Evolutionary conservation across 37 sponge, comb jelly and placozoan species (phyloP).

Genomic region (Crambe crambe): DNA sequence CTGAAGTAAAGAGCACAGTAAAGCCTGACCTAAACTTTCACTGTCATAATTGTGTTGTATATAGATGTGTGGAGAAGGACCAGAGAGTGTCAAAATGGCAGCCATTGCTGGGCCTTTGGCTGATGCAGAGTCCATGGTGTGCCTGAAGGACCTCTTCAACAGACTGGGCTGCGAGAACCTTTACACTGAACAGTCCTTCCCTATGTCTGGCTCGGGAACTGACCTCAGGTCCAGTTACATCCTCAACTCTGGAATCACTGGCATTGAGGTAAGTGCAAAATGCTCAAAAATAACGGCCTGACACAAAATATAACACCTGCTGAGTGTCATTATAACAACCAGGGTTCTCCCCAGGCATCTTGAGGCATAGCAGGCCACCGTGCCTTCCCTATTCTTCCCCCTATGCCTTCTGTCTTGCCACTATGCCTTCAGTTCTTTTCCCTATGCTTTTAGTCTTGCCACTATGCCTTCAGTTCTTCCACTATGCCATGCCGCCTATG

Average conservation of each 20-base stretch:
- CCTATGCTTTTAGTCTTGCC: background rate
- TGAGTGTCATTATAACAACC: too few species aligned
- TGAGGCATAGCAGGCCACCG: too few species aligned
- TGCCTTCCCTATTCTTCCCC: too few species aligned
- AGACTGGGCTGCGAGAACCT: conserved; percentile 69
- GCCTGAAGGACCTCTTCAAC: conserved; percentile 85
- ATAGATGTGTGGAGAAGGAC: background rate
- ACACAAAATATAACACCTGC: too few species aligned
- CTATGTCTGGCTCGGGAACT: conserved; percentile 49
- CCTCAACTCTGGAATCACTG: conserved; percentile 81
- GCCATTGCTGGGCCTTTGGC: conserved; percentile 83
- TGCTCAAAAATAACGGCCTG: too few species aligned
- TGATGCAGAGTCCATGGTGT: conserved; percentile 89
- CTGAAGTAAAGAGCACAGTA: too few species aligned
- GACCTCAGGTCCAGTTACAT: conserved; percentile 92
- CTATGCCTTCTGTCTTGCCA: too few species aligned
- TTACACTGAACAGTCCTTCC: conserved; percentile 77
- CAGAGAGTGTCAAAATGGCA: conserved; percentile 42
- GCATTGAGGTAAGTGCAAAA: conserved; percentile 86
- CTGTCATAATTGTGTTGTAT: background rate
- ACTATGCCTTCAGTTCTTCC: too few species aligned
- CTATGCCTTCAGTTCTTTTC: too few species aligned
- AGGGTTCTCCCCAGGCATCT: too few species aligned
- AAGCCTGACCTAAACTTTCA: too few species aligned
- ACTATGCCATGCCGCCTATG: too few species aligned